phyloP scores from a whole-genome alignment of 2,888 invertebrate species.

The Scrobipalpa atriplicella region DNA sequence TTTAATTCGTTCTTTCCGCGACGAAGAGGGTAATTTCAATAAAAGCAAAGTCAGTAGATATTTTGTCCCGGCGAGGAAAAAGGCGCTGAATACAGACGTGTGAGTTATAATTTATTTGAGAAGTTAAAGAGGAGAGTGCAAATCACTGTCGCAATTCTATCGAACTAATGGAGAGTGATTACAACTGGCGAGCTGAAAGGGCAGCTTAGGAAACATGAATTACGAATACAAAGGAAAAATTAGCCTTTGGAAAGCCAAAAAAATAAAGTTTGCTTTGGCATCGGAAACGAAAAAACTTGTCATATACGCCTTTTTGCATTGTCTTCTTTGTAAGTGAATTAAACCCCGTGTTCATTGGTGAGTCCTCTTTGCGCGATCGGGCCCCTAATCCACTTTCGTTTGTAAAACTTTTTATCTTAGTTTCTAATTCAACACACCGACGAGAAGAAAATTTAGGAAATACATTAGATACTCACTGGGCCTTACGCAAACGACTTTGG shows the following conservation, averaged over 20 bases:
- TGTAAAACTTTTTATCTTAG: conserved; percentile 27
- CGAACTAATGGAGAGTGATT: conserved; percentile 39
- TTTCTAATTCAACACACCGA: conserved; percentile 29
- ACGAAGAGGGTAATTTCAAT: conserved; percentile 77
- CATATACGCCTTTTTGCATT: not conserved
- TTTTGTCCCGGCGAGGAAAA: conserved; percentile 47
- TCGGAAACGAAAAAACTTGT: not conserved
- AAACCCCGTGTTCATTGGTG: not conserved
- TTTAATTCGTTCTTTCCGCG: conserved; percentile 79
- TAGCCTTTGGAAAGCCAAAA: not conserved
- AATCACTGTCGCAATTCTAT: conserved; percentile 37
- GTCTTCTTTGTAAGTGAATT: not conserved
- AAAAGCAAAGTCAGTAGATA: conserved; percentile 69
- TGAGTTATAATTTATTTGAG: conserved; percentile 45
- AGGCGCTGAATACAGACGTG: conserved; percentile 44
- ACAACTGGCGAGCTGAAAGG: not conserved
- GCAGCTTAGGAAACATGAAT: not conserved
- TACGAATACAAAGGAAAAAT: conserved; percentile 7
- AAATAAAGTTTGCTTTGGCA: not conserved
- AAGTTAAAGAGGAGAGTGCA: conserved; percentile 40
- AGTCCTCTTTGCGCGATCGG: not conserved
- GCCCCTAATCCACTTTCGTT: not conserved
- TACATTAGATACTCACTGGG: conserved; percentile 27
- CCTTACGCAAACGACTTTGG: conserved; percentile 28
- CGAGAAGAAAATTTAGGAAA: conserved; percentile 23